phyloP scores from a whole-genome alignment of 2,113 vertebrate species.

The Aegotheles bennettii region DNA sequence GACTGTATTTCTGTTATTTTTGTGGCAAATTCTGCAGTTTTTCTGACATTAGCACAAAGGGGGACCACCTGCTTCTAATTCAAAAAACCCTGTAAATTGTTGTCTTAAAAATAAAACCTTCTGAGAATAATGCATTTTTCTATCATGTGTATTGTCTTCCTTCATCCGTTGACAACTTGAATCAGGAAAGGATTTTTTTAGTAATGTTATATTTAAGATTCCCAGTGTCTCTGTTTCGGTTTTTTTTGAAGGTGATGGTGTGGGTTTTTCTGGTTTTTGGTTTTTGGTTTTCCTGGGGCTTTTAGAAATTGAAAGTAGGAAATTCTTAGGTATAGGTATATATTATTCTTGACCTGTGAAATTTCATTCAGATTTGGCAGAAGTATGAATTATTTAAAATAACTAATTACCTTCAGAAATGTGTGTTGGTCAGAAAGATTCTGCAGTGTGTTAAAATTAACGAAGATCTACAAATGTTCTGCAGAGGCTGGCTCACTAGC shows the following conservation, averaged over 20 bases:
- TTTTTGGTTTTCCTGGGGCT: not conserved
- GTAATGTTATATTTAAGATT: not conserved
- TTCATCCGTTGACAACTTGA: not conserved
- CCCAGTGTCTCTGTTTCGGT: not conserved
- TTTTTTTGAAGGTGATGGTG: not conserved
- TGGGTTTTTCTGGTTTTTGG: not conserved
- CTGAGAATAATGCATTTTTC: not conserved
- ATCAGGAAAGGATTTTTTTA: not conserved
- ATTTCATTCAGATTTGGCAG: not conserved
- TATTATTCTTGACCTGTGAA: not conserved
- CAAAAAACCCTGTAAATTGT: not conserved
- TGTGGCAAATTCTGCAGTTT: not conserved
- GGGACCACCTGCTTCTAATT: not conserved
- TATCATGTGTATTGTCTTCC: not conserved
- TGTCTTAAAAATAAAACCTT: not conserved
- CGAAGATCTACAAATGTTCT: not conserved
- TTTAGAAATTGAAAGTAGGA: not conserved
- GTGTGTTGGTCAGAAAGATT: not conserved
- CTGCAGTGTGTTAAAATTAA: not conserved
- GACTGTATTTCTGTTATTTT: not conserved
- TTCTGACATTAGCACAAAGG: not conserved
- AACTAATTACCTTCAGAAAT: not conserved
- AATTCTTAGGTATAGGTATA: not conserved
- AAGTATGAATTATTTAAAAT: not conserved
- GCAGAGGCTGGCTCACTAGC: not conserved